Conservation (phyloP, 2,113 vertebrate species). For the Plecotus auritus region DNA sequence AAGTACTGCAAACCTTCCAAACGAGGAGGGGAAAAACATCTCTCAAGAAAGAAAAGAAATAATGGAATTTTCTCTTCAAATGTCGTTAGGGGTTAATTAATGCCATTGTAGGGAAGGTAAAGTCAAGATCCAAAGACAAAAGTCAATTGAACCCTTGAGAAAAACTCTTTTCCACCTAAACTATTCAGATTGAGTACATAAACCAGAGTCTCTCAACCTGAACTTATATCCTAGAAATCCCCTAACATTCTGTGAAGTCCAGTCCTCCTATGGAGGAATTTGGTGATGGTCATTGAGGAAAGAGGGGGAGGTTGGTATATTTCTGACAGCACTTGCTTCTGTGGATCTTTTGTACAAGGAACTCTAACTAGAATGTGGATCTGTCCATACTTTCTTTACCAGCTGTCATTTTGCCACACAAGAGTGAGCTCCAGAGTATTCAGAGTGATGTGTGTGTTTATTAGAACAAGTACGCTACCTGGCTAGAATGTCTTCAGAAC, state of each 20-base stretch:
- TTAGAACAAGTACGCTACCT: background rate
- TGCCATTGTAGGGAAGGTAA: background rate
- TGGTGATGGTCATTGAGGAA: background rate
- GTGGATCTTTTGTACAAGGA: background rate
- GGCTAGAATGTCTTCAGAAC: background rate
- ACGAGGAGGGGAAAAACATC: conserved; percentile 81
- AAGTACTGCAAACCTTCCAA: conserved; percentile 85
- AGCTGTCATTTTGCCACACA: background rate
- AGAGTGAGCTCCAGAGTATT: background rate
- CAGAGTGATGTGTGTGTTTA: background rate
- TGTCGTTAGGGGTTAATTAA: background rate
- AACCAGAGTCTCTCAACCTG: background rate
- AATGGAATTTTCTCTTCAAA: conserved; percentile 61
- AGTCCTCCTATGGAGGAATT: background rate
- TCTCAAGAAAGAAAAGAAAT: conserved; percentile 82
- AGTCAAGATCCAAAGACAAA: conserved; percentile 21
- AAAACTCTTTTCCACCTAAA: conserved; percentile 26
- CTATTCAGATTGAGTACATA: background rate
- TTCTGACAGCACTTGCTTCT: background rate
- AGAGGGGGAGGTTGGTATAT: background rate
- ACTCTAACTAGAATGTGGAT: background rate
- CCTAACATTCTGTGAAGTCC: background rate
- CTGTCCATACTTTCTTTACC: background rate
- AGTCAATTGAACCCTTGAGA: background rate
- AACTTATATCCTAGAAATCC: conserved; percentile 25